A percentile compares a stretch with the other conserved stretches of the same genome.
Conservation (phyloP, 2,888 invertebrate species). For the Lasioglossum villosulum region DNA sequence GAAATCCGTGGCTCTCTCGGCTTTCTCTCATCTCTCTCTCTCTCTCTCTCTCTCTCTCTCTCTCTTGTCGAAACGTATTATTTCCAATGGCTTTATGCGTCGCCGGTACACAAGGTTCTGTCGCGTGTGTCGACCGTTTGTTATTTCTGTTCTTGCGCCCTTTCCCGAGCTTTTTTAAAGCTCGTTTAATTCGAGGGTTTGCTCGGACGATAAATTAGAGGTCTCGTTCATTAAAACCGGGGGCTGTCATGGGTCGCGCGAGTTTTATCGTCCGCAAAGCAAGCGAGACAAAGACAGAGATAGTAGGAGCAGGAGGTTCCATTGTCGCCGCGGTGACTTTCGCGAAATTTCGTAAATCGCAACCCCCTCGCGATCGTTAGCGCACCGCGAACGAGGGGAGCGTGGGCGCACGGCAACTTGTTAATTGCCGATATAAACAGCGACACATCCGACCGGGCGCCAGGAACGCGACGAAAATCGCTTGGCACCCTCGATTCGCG, state of each 20-base stretch:
- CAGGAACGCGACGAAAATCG: slow-evolving; percentile 41
- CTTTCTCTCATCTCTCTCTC: too few species aligned
- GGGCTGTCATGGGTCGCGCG: slow-evolving; percentile 5
- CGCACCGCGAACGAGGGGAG: slow-evolving; percentile 61
- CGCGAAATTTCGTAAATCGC: slow-evolving; percentile 68
- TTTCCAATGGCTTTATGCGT: slow-evolving; percentile 35
- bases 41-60: neutral
- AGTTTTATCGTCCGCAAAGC: slow-evolving; percentile 56
- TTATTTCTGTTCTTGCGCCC: neutral
- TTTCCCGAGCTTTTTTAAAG: neutral
- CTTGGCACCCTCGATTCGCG: slow-evolving; percentile 40
- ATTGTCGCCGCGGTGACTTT: slow-evolving; percentile 59
- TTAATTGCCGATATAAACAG: slow-evolving; percentile 80
- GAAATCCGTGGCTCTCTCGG: slow-evolving; percentile 13
- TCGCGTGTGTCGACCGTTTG: slow-evolving; percentile 8
- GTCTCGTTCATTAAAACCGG: slow-evolving; percentile 50
- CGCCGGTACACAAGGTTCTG: neutral
- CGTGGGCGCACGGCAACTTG: slow-evolving; percentile 71
- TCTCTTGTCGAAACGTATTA: slow-evolving; percentile 12
- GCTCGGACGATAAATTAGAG: slow-evolving; percentile 46
- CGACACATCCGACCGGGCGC: slow-evolving; percentile 72
- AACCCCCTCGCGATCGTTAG: slow-evolving; percentile 64
- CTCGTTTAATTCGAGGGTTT: slow-evolving; percentile 40
- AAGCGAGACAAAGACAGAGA: neutral
- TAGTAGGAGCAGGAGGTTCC: neutral